Evolutionary conservation across 2,797 vertebrate genomes (phyloP), one percentile per base, ranked within the genome.

Genomic region (Pangasius mekongensis): DNA sequence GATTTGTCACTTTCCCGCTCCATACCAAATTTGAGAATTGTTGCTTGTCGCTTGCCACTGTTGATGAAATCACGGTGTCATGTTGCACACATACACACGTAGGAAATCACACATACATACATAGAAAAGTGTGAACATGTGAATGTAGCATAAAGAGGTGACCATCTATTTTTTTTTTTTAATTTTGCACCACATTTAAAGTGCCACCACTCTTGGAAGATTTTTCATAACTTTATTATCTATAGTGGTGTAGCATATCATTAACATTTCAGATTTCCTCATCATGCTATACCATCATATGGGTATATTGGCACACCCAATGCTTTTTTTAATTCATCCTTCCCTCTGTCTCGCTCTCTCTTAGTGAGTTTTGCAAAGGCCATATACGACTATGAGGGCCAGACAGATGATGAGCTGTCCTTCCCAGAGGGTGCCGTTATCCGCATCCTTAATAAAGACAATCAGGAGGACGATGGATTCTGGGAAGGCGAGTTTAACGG

Each of bases 401-500:
- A 99, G 95, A 98, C 98, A 0, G 97, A 97, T 0, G 98, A 99
- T 0, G 98, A 99, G 91, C 95, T 99, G 49, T 97, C 98, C 58
- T 99, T 99, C 92, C 96, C 96, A 0, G 98, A 99, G 93, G 98
- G 98, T 86, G 98, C 98, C 0, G 97, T 99, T 92, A 98, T 99
- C 91, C 98, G 98, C 54, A 97, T 99, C 92, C 90, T 99, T 91
- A 98, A 96, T 95, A 98, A 99, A 81, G 97, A 99, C 91, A 99
- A 98, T 87, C 98, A 99, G 92, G 98, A 98, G 0, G 98, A 99
- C 0, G 98, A 99, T 14, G 98, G 98, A n/a, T 99, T 99, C 94
- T 99, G 98, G 98, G 98, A 99, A 93, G 98, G 98, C 1, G 98
- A 99, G 91, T 98, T 99, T 92, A 98, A 95, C 0, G 97, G 98